Base-by-base conservation (phyloP, 1,140 invertebrate genomes). In the Drosophila punjabiensis region DNA sequence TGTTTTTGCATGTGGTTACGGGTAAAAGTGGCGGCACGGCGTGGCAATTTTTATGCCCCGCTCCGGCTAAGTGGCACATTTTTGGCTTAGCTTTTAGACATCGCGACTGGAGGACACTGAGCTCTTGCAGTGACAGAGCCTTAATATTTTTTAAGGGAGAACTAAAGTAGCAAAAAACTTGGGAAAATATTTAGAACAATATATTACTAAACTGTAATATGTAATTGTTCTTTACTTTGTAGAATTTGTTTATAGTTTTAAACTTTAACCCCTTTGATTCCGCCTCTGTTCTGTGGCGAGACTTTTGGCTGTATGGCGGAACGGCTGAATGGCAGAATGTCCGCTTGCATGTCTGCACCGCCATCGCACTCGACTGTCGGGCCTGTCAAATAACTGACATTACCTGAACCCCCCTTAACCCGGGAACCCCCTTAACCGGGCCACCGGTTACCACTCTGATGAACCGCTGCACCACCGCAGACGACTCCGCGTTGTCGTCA, bases 311-410 rank as follows among this genome's bases (percentile, higher is more conserved):
- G 32, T 47, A 48, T 53, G 61, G 41, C 62, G 33, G 70, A 35
- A n/a, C n/a, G 63, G 45, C 37, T 35, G 47, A 24, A 24, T 37
- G 52, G 9, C 41, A 68, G 39, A n/a, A 63, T 35, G 32, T 58
- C 61, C 33, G 53, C 71, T 60, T 77, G 70, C 58, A 68, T 63
- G 81, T 83, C 76, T 61, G 48, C 47, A 39, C 55, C 39, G 48
- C 53, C 80, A 66, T 43, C 83, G 76, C 82, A 90, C 85, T 90
- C 82, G 79, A 90, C 82, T 80, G 86, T 85, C 76, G 81, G 41
- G 58, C 60, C 82, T 89, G 86, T 89, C 86, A 89, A 89, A 89
- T 89, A 89, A 89, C 86, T 89, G 86, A 91, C 86, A 89, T 89
- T 89, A 89, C 87, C 82, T 66, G 52, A n/a, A 67, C 45, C 64